Evolutionary conservation across 2,113 vertebrate genomes (phyloP).

Genomic region (Elgaria multicarinata): DNA sequence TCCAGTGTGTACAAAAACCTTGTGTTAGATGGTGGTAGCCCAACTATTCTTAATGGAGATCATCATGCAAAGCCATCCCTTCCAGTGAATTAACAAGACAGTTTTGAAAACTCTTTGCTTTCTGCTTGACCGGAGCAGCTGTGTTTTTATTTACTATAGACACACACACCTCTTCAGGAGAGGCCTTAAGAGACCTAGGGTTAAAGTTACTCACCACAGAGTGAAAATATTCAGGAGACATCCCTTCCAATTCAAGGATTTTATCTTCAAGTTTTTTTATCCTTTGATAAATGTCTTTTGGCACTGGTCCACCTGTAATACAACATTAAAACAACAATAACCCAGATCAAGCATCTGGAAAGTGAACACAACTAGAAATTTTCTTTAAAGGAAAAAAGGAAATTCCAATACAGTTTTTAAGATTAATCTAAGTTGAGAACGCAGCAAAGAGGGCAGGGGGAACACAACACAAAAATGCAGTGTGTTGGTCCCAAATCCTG

Average conservation of each 20-base stretch:
- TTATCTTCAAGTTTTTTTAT: slow-evolving; percentile 97
- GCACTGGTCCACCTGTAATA: slow-evolving; percentile 88
- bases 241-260: slow-evolving; percentile 96
- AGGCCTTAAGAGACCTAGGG: slow-evolving; percentile 11
- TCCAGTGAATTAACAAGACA: neutral
- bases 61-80: neutral
- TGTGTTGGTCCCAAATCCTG: neutral
- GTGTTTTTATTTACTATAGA: accelerated
- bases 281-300: slow-evolving; percentile 92
- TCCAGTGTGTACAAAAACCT: neutral
- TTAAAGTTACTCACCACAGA: slow-evolving; percentile 86
- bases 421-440: slow-evolving; percentile 11
- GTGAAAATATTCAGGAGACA: slow-evolving; percentile 98
- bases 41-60: neutral
- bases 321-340: slow-evolving; percentile 40
- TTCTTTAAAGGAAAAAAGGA: neutral
- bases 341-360: neutral
- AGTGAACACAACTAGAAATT: neutral
- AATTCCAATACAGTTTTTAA: neutral
- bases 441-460: too few species aligned
- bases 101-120: neutral
- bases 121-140: neutral
- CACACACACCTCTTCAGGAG: neutral
- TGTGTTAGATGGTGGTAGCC: neutral
- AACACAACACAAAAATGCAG: slow-evolving; percentile 10